Conservation (phyloP, 2,797 vertebrate genomes). For the Ispidina picta region DNA sequence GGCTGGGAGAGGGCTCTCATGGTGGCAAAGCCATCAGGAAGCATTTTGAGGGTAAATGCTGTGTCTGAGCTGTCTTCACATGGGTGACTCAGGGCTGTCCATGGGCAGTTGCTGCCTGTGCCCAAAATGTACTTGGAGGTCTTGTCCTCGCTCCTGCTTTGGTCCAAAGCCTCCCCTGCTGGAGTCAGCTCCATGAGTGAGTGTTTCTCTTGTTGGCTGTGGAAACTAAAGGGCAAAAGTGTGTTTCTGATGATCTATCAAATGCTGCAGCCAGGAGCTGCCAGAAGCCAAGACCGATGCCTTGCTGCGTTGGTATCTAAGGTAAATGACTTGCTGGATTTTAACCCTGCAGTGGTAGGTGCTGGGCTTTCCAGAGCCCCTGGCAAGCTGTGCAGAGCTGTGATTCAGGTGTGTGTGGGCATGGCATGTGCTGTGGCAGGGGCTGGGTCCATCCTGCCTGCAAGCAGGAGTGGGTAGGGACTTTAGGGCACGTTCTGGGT, state of each 20-base stretch:
- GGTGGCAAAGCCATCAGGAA: accelerated
- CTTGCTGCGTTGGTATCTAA: not conserved
- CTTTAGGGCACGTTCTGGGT: not conserved
- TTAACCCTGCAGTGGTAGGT: not conserved
- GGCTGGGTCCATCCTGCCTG: not conserved
- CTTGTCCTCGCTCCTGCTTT: not conserved
- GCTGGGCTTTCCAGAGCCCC: not conserved
- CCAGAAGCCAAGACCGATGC: not conserved
- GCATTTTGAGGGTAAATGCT: not conserved
- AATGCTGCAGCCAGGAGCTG: not conserved
- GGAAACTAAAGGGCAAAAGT: not conserved
- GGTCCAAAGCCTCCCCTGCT: not conserved
- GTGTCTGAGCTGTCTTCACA: not conserved
- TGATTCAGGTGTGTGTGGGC: accelerated
- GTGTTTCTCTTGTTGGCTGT: accelerated
- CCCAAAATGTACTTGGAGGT: not conserved
- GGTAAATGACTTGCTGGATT: not conserved
- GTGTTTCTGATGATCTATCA: not conserved
- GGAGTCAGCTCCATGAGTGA: accelerated
- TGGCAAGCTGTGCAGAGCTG: not conserved
- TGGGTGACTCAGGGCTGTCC: not conserved
- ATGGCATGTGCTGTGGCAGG: not conserved
- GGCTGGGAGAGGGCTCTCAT: accelerated
- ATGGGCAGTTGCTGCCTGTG: accelerated
- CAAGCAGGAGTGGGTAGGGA: not conserved